Base-by-base conservation (phyloP, 2,797 vertebrate species). In the Limnodromus scolopaceus region DNA sequence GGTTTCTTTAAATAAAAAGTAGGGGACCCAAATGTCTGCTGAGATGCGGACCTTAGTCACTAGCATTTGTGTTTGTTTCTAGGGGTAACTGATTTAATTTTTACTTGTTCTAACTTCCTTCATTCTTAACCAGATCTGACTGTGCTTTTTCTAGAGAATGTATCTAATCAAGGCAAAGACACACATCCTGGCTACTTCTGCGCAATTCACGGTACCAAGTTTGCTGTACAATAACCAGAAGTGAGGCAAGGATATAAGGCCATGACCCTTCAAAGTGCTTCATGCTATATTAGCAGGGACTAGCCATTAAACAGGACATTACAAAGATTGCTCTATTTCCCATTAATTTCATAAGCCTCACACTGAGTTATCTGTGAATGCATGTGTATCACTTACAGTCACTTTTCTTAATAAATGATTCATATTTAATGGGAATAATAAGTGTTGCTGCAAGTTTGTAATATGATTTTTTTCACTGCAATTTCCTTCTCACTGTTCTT, bases 391-490 rank as follows among this genome's bases (percentile, higher is more conserved):
- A 91, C 85, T 95, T 90, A 91, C 66, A 79, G 92, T 94, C 87
- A 93, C 84, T 86, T 38, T 89, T 94, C 93, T 91, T 75, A 96
- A 94, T 97, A 96, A 95, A 94, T 95, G 93, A 96, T 94, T 96
- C 95, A 94, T 97, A 96, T 94, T 96, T 88, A 95, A 95, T 90
- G 85, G 96, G 94, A 97, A 95, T 93, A 97, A 95, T 92, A 92
- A 80, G 68, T 93, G 71, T 54, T 93, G 81, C 94, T 96, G 68
- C 84, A 95, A 96, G 84, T 97, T 93, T 81, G 85, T 93, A 93
- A 95, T 85, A 95, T 7, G 17, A 76, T 83, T 96, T 97, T 96
- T 96, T 95, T 91, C 78, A 89, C 55, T 89, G 69, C 77, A 80
- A 93, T 97, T 98, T 97, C 96, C 96, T 97, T 86, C 90, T 88